Evolutionary conservation across 1,140 invertebrate species (phyloP), one percentile per base, ranked within the genome.

Genomic region (Maniola jurtina): DNA sequence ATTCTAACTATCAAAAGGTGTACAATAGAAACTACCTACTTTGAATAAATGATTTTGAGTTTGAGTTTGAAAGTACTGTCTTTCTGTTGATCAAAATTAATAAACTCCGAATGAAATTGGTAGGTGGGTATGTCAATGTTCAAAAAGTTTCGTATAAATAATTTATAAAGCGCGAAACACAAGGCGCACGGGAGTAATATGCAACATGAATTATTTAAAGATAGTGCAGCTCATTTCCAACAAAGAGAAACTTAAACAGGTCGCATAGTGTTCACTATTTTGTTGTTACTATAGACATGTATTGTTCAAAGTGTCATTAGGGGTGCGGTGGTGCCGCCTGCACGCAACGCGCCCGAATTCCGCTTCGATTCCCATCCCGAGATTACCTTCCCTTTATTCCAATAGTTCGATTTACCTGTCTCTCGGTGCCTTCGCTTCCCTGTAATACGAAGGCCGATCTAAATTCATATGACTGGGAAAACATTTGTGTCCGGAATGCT

Each of bases 401-500:
- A 76, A 81, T 85, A 80, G 77, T 81, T 86, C 85, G 76, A 80
- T 85, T 82, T 76, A 86, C 81, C 85, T 84, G 79, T 80, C 79
- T 83, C 75, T 66, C 77, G 57, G 80, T 84, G 75, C 72, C 75
- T 80, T 83, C 68, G 71, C 76, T 80, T 79, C 77, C 70, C 77
- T 83, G 73, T 83, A 87, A 89, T 84, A 86, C 73, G 66, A 75
- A 71, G 71, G 76, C 80, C 79, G 76, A 88, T 89, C 81, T 87
- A 81, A 89, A 89, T 89, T 89, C 87, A 90, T 90, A 88, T 84
- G 83, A 78, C 76, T 77, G 76, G 83, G 77, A 83, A 80, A 85
- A 86, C 83, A 87, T 83, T 88, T 85, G 83, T 79, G 83, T 82
- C 79, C 76, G 77, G 79, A 83, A 84, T 75, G 68, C 76, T 76